Percentiles rank a stretch among this genome's conserved stretches.
These are phyloP conservation scores for Drosophila navojoa DNA, from an alignment of 1,140 invertebrate genomes.

Conservation along the genomic window DNA sequence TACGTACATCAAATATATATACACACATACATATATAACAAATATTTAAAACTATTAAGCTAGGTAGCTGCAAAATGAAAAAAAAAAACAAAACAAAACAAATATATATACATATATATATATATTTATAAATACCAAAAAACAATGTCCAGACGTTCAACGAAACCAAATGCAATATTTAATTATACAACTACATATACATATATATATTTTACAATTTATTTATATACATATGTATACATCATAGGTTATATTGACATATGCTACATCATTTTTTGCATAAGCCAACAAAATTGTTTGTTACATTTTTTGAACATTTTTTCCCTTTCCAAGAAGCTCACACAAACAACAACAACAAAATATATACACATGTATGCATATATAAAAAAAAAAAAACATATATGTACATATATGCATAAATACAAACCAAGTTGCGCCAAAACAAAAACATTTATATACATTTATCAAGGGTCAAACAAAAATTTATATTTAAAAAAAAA, in stretches of 20 bases:
- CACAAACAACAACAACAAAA: constrained; percentile 41
- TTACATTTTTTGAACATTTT: constrained; percentile 73
- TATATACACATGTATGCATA: constrained; percentile 2
- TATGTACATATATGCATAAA: constrained; percentile 10
- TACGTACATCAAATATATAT: constrained; percentile 11
- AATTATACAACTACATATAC: constrained; percentile 73
- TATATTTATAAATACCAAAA: constrained; percentile 22
- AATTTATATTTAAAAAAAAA: constrained; percentile 36
- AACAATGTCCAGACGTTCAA: constrained; percentile 79
- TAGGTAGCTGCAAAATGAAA: constrained; percentile 53
- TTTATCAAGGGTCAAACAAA: constrained; percentile 51
- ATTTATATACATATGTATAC: constrained; percentile 69
- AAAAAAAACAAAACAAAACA: constrained; percentile 12
- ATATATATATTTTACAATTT: constrained; percentile 77
- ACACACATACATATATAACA: constrained; percentile 41
- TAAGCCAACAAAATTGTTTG: constrained; percentile 71
- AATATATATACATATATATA: constrained; percentile 7
- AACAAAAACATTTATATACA: constrained; percentile 63
- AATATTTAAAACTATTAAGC: constrained; percentile 53
- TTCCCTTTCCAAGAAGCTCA: constrained; percentile 61
- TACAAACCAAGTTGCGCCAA: constrained; percentile 44
- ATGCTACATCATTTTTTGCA: constrained; percentile 68
- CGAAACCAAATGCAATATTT: constrained; percentile 81
- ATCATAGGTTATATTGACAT: constrained; percentile 59
- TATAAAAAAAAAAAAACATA: constrained; percentile 13